Base-by-base conservation (phyloP, 1,140 invertebrate genomes). In the Chlorops oryzae region DNA sequence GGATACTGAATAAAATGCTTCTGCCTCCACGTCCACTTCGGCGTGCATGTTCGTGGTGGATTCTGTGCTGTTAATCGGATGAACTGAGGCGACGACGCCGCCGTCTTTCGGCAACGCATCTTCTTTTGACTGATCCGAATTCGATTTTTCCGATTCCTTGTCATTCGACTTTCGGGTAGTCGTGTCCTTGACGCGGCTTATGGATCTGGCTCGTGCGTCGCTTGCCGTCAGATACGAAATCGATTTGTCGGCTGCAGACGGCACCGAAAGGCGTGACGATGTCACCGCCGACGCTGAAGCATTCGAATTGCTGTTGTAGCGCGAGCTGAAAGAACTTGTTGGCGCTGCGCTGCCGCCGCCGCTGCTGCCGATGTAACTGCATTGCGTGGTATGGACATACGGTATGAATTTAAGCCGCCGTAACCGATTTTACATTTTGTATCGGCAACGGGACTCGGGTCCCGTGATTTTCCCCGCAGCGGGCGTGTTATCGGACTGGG, bases 1-100 rank as follows among this genome's bases (percentile, higher is more conserved):
- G 5, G 76, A 77, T 5, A 88, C 59, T 2, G 78, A 79, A 22
- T 77, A 63, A 40, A 76, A 72, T 12, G 75, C 74, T 49, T 72
- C 66, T 34, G 51, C 50, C 10, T 47, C 6, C 23, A 45, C 35
- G 3, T 34, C n/a, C 2, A 56, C 52, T 18, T 44, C 17, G 41
- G 20, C 25, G n/a, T n/a, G n/a, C n/a, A n/a, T n/a, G n/a, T n/a
- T n/a, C n/a, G n/a, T n/a, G n/a, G n/a, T 10, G 32, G n/a, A 34
- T 34, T n/a, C n/a, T n/a, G n/a, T n/a, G n/a, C n/a, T n/a, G n/a
- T n/a, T n/a, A n/a, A n/a, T n/a, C n/a, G n/a, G n/a, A n/a, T n/a
- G n/a, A n/a, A n/a, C n/a, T n/a, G n/a, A n/a, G n/a, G n/a, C n/a
- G n/a, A n/a, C n/a, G n/a, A n/a, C 2, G 21, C 17, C 2, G 18